A percentile compares a stretch with the other conserved stretches of the same genome.
These are phyloP conservation scores for Liasis olivaceus DNA, from an alignment of 2,797 vertebrate species.

Conservation along the genomic window DNA sequence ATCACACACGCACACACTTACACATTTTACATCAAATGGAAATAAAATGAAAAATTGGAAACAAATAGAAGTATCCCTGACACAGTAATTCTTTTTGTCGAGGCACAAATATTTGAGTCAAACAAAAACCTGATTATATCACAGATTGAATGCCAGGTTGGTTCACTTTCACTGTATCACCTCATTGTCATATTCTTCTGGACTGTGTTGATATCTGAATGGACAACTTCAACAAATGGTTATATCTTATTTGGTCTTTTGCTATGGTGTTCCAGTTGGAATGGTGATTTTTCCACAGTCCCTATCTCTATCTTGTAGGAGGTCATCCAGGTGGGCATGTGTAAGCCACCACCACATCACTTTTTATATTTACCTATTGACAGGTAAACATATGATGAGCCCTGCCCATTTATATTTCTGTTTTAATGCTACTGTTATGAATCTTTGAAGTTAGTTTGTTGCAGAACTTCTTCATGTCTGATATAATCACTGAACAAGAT, in stretches of 20 bases:
- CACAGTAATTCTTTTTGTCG: not conserved
- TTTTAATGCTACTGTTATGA: not conserved
- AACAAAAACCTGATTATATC: conserved; percentile 19
- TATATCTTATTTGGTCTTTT: not conserved
- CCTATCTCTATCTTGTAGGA: not conserved
- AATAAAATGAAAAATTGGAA: conserved; percentile 1
- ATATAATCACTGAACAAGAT: not conserved
- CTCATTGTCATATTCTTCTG: not conserved
- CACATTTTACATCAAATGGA: not conserved
- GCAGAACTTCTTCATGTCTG: not conserved
- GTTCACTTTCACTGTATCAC: not conserved
- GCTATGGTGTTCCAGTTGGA: not conserved
- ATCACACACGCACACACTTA: not conserved
- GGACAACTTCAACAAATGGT: not conserved
- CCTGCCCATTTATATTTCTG: not conserved
- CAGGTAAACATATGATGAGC: not conserved
- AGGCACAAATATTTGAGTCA: not conserved
- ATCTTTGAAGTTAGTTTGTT: not conserved
- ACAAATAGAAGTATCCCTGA: not conserved
- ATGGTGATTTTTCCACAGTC: not conserved
- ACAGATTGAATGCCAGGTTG: conserved; percentile 35
- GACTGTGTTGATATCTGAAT: not conserved
- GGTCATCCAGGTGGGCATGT: not conserved
- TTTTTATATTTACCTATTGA: not conserved
- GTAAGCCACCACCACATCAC: not conserved